A percentile compares a stretch with the other conserved stretches of the same genome.
These are phyloP conservation scores for Martes martes DNA, from an alignment of 2,113 vertebrate species.

Conservation along the genomic window DNA sequence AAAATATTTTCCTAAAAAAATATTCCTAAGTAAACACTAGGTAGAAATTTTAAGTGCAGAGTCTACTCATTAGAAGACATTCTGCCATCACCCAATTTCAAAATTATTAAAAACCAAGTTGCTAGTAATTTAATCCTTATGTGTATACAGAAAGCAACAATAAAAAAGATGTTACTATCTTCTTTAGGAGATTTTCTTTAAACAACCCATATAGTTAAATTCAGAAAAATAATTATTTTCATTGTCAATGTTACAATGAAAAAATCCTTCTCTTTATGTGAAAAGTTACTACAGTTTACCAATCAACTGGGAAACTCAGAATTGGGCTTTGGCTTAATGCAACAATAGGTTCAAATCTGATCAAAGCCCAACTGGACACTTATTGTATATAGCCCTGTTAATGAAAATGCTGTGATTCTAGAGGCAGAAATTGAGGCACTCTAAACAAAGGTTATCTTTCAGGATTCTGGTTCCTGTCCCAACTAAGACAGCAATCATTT, in stretches of 20 bases:
- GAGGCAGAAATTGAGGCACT: background rate
- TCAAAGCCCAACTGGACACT: background rate
- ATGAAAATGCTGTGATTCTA: background rate
- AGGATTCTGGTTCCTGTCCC: background rate
- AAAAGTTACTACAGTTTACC: background rate
- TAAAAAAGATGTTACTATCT: background rate
- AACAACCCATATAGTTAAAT: background rate
- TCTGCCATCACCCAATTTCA: background rate
- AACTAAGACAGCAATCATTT: background rate
- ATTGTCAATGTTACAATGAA: background rate
- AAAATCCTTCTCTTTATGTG: background rate
- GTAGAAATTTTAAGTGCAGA: background rate
- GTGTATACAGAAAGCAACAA: background rate
- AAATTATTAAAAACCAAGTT: background rate
- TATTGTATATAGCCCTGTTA: background rate
- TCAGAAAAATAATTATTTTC: background rate
- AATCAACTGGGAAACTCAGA: background rate
- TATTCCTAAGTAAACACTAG: background rate
- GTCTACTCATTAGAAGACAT: background rate
- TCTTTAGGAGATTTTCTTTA: background rate
- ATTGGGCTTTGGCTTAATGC: background rate
- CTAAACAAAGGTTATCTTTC: background rate
- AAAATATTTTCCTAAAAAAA: background rate
- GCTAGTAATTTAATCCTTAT: background rate
- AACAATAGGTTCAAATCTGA: background rate